These are phyloP conservation scores for Coremacera marginata DNA, from an alignment of 2,888 invertebrate genomes.

Conservation along the genomic window DNA sequence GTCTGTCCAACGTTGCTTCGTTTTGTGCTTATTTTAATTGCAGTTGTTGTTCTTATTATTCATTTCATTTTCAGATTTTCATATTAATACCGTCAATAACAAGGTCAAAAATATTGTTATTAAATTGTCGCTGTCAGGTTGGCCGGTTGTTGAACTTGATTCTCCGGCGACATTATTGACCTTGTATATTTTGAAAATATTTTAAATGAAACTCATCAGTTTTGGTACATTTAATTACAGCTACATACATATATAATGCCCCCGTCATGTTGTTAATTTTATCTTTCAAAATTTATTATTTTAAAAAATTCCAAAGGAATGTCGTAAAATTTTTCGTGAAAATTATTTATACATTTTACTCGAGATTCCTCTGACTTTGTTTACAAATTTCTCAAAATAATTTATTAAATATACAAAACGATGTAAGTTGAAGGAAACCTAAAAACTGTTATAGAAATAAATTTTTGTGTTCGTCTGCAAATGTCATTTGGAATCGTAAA, in stretches of 20 bases:
- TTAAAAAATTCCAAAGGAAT: too few relatives aligned
- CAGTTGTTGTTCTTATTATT: background rate
- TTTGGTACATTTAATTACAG: too few relatives aligned
- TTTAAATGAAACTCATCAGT: background rate
- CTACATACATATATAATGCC: too few relatives aligned
- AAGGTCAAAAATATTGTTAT: constrained; percentile 26
- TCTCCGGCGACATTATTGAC: constrained; percentile 23
- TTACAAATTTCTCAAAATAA: background rate
- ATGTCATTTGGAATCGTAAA: too few relatives aligned
- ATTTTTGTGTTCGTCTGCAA: too few relatives aligned
- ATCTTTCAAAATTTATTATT: too few relatives aligned
- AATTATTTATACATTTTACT: too few relatives aligned
- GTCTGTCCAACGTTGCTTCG: background rate
- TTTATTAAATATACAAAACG: too few relatives aligned
- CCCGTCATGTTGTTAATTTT: too few relatives aligned
- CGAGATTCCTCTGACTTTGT: background rate
- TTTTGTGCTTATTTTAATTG: background rate
- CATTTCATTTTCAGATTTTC: background rate
- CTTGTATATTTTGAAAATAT: background rate
- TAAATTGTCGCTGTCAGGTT: background rate
- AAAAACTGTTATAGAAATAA: too few relatives aligned
- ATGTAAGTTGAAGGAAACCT: too few relatives aligned
- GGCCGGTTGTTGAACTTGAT: constrained; percentile 36
- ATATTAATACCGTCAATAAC: background rate
- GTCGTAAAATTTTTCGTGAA: background rate